Evolutionary conservation across 2,113 vertebrate genomes (phyloP), one percentile per base, ranked within the genome.

Genomic region (Gorsachius goisagi): DNA sequence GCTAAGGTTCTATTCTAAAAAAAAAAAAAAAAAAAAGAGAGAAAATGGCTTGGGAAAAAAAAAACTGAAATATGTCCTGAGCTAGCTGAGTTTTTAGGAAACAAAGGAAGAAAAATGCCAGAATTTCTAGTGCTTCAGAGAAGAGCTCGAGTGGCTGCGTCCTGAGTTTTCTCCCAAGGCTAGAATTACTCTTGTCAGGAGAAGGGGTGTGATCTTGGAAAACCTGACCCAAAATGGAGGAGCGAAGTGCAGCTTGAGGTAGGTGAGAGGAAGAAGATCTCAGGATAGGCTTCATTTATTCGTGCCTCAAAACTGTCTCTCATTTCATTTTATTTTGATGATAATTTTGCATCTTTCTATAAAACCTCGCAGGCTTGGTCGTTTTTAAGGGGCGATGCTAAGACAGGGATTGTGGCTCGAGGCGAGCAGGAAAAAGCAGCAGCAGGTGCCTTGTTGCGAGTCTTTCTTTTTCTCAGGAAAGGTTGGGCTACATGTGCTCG

Each of bases 401-500:
- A 52, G 50, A 79, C 47, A 50, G 18, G 26, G 60, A 84, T 45
- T 59, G 52, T 69, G 62, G 81, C 58, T 96, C 69, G 50, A 74
- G 78, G 28, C 14, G 0, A 85, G 37, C 28, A 68, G 53, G 45
- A 95, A 94, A 83, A 97, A 82, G 75, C 58, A 96, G 84, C 68
- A 95, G 93, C 93, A 96, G 90, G 92, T 94, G 93, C 52, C 73
- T 86, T 91, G 67, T 49, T 93, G 79, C 13, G 76, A 93, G 94
- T 78, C 94, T 95, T 90, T 59, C 63, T 77, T 87, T 96, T 90
- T 92, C 60, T 92, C 23, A 1, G 56, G 66, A 88, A 96, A 96
- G 90, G 75, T 85, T 97, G 89, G 68, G 95, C 89, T 97, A 59
- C 66, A 82, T 85, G 64, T 90, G 93, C 74, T 81, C 53, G 71